phyloP scores from a whole-genome alignment of 2,888 invertebrate genomes.

The Tryphoninae sp. region DNA sequence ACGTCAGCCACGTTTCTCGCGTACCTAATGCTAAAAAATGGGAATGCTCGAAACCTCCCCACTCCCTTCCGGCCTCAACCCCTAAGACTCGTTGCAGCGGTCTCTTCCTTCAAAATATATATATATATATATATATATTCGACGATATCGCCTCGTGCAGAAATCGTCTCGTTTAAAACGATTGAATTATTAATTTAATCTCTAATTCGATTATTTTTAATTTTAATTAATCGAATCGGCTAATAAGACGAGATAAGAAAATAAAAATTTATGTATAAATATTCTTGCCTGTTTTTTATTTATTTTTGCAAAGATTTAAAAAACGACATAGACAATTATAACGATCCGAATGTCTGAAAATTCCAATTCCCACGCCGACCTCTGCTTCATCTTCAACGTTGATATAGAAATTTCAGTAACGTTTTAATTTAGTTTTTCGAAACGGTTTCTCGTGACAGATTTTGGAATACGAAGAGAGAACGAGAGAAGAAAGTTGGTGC shows the following conservation, averaged over 20 bases:
- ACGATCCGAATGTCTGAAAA: neutral
- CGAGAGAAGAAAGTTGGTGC: slow-evolving; percentile 43
- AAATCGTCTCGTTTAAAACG: too few species aligned
- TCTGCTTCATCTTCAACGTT: neutral
- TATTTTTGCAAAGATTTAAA: too few species aligned
- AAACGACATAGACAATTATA: neutral
- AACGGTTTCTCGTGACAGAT: slow-evolving; percentile 20
- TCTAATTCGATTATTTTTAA: too few species aligned
- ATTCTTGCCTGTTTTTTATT: too few species aligned
- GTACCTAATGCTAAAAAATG: slow-evolving; percentile 53
- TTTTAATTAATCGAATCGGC: too few species aligned
- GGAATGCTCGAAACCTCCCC: slow-evolving; percentile 37
- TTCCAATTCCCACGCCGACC: too few species aligned
- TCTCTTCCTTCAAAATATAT: neutral
- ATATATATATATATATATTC: too few species aligned
- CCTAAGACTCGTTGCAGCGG: neutral
- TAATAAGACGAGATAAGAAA: too few species aligned
- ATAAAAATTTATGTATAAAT: too few species aligned
- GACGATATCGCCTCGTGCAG: too few species aligned
- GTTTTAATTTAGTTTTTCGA: slow-evolving; percentile 39
- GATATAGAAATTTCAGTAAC: slow-evolving; percentile 19
- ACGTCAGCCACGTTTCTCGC: slow-evolving; percentile 60
- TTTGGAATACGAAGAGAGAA: slow-evolving; percentile 3
- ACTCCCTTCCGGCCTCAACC: neutral
- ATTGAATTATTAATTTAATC: too few species aligned